Evolutionary conservation across 2,797 vertebrate species (phyloP).

Genomic region (Sorex maritimensis): DNA sequence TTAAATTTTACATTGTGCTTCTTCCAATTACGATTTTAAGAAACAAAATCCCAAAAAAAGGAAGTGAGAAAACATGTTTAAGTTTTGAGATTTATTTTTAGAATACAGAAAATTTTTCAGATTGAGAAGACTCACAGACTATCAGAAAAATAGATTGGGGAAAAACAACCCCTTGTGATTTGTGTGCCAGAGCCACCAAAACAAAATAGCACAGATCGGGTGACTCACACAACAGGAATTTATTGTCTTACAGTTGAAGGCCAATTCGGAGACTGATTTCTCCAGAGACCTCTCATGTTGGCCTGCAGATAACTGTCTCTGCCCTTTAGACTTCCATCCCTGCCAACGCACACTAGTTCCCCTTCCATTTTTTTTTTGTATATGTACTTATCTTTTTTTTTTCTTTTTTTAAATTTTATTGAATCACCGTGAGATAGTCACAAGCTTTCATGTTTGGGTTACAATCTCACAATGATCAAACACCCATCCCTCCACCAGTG

Average conservation of each 20-base stretch:
- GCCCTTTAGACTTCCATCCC: background rate
- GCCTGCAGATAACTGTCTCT: background rate
- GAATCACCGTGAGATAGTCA: too few relatives aligned
- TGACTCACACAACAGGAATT: background rate
- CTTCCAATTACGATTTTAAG: background rate
- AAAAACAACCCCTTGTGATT: background rate
- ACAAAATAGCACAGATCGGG: background rate
- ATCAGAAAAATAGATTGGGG: background rate
- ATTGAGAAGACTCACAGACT: background rate
- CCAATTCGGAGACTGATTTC: background rate
- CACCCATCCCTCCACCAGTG: too few relatives aligned
- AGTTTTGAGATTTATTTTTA: background rate
- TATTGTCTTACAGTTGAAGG: background rate
- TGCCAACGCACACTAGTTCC: background rate
- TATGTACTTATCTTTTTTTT: too few relatives aligned
- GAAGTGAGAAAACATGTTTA: slow-evolving; percentile 8
- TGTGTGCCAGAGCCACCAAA: background rate
- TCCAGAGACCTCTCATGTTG: background rate
- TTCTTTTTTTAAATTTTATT: too few relatives aligned
- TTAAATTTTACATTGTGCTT: background rate
- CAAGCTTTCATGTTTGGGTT: too few relatives aligned
- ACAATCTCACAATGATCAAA: too few relatives aligned
- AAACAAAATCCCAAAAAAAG: background rate
- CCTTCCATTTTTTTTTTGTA: background rate
- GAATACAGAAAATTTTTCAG: background rate